phyloP scores from a whole-genome alignment of 1,140 invertebrate species.

The Neuroterus valhalla region DNA sequence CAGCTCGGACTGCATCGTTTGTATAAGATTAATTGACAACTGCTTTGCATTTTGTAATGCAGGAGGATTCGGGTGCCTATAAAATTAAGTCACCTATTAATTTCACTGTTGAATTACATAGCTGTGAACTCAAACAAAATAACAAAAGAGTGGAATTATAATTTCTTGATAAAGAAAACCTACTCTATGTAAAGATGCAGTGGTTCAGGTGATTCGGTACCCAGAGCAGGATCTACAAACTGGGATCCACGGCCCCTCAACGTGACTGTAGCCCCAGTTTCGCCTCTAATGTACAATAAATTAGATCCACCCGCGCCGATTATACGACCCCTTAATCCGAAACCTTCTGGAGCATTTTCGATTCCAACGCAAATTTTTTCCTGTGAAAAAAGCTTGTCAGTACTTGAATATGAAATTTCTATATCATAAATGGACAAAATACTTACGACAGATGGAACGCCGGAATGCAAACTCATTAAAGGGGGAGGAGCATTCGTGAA shows the following conservation, averaged over 20 bases:
- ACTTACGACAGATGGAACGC: conserved; percentile 68
- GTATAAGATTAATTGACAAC: conserved; percentile 85
- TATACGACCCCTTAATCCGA: conserved; percentile 84
- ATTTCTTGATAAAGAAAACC: conserved; percentile 56
- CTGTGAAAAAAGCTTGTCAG: conserved; percentile 56
- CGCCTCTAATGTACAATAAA: conserved; percentile 84
- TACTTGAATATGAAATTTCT: not conserved
- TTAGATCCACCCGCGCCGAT: conserved; percentile 83
- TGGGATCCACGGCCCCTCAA: conserved; percentile 83
- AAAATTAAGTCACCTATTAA: conserved; percentile 44
- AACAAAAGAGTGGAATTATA: conserved; percentile 19
- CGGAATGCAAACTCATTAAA: conserved; percentile 74
- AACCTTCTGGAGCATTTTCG: conserved; percentile 84
- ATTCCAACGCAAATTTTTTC: conserved; percentile 87
- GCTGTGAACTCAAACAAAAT: no score
- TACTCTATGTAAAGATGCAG: conserved; percentile 86
- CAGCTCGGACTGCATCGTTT: conserved; percentile 87
- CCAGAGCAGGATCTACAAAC: conserved; percentile 78
- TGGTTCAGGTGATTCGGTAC: conserved; percentile 84
- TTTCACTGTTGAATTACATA: not conserved
- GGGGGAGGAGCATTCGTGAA: conserved; percentile 75
- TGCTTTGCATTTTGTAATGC: conserved; percentile 84
- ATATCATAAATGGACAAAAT: conserved; percentile 26
- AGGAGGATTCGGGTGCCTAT: conserved; percentile 80
- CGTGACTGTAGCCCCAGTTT: conserved; percentile 85